phyloP scores from a whole-genome alignment of 92 coral and sea anemone genomes.

The Actinostola sp. region DNA sequence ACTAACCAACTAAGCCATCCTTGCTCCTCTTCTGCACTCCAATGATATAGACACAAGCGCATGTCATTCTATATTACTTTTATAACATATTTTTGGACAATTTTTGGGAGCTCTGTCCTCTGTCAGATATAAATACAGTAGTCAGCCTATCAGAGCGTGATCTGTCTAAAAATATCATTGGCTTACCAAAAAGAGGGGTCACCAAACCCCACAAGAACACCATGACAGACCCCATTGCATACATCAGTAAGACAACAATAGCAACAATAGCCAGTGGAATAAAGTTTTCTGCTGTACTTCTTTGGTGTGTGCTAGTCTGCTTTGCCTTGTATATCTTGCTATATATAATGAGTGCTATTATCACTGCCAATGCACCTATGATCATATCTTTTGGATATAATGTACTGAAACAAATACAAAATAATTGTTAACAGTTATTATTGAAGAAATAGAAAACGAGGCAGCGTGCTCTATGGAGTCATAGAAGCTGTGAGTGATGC shows the following conservation, averaged over 20 bases:
- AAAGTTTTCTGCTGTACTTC: slow-evolving; percentile 31
- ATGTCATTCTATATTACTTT: no score
- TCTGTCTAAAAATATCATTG: no score
- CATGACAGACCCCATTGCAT: slow-evolving; percentile 66
- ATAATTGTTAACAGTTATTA: background rate
- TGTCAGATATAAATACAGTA: no score
- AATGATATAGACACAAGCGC: no score
- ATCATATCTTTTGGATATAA: slow-evolving; percentile 77
- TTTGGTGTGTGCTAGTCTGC: slow-evolving; percentile 3
- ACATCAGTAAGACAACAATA: slow-evolving; percentile 55
- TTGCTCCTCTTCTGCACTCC: no score
- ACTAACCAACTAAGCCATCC: no score
- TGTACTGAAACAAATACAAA: no score
- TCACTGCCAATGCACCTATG: slow-evolving; percentile 61
- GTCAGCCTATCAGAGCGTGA: background rate
- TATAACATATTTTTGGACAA: no score
- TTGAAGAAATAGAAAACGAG: no score
- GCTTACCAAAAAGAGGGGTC: slow-evolving; percentile 70
- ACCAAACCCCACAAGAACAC: slow-evolving; percentile 78
- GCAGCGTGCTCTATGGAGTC: no score
- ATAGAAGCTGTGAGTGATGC: no score
- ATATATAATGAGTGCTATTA: slow-evolving; percentile 45
- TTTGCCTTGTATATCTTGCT: slow-evolving; percentile 47
- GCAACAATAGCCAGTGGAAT: slow-evolving; percentile 60
- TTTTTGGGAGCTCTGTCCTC: no score